Evolutionary conservation across 2,797 vertebrate species (phyloP), one percentile per base, ranked within the genome.

Genomic region (Periophthalmus magnuspinnatus): DNA sequence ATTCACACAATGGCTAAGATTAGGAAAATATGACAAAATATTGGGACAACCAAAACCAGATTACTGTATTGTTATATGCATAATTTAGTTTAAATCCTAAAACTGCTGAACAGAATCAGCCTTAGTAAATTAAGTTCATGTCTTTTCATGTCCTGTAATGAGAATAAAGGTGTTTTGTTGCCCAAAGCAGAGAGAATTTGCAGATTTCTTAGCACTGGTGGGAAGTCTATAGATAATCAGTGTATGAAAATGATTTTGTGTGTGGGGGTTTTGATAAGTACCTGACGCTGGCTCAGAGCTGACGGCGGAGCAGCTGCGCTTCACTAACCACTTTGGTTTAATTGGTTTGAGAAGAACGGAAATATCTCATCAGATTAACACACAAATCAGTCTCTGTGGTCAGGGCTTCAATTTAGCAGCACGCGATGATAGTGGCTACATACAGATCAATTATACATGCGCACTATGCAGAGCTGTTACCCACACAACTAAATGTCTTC

Each of bases 301-400:
- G 59, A 61, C 5, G 17, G 32, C 60, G 59, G 34, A 63, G 38
- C 62, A 48, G 62, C 62, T 48, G 22, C 22, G 41, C 10, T 22
- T 62, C 60, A 41, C 28, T 74, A 57, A 84, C 70, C 68, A 79
- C 63, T 75, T 76, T 47, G 36, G 45, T 34, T 72, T 76, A 81
- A 81, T 84, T 77, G 69, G 78, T 66, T 79, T 58, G 54, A 76
- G 41, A 71, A 3, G 56, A 72, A 58, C 11, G 24, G 68, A 68
- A 80, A 60, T 68, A 69, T 72, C 19, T 63, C 75, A 78, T 68
- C 48, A 76, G 75, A 54, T 76, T 70, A 64, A 64, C 41, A 19
- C 62, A 45, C 62, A 64, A 64, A 64, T 64, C 38, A 64, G 62
- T 64, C 62, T 64, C 62, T 47, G 62, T 64, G 62, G 41, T 32